A percentile compares a stretch with the other conserved stretches of the same genome.
Evolutionary conservation across 2,888 invertebrate genomes (phyloP).

Genomic region (Sarcophaga caerulescens): DNA sequence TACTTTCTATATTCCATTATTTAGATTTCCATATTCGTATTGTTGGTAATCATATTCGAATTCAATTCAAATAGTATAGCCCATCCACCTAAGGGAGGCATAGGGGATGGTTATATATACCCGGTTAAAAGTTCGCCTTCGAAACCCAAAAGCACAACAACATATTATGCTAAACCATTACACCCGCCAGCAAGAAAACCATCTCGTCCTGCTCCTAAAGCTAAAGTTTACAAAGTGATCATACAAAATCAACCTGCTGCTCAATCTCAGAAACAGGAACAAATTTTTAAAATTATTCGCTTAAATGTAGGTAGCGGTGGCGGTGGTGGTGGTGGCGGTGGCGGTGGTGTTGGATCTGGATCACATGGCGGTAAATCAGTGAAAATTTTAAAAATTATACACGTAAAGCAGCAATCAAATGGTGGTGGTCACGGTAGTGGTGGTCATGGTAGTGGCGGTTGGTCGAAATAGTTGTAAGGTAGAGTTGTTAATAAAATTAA

Average conservation of each 20-base stretch:
- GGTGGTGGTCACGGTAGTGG: constrained; percentile 4
- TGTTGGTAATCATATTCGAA: constrained; percentile 4
- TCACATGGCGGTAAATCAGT: constrained; percentile 39
- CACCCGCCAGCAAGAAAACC: constrained; percentile 27
- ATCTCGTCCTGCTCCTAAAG: background rate
- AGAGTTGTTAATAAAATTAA: background rate
- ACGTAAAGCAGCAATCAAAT: constrained; percentile 19
- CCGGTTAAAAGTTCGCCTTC: constrained; percentile 28
- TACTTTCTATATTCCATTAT: background rate
- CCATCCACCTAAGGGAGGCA: constrained; percentile 55
- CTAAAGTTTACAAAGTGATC: constrained; percentile 48
- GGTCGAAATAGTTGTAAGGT: constrained; percentile 16
- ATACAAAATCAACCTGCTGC: constrained; percentile 39
- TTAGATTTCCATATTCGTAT: constrained; percentile 22
- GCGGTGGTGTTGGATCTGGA: background rate
- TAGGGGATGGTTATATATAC: constrained; percentile 66
- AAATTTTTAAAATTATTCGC: constrained; percentile 71
- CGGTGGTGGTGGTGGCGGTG: constrained; percentile 5
- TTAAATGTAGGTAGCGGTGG: constrained; percentile 8
- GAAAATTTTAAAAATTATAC: constrained; percentile 50
- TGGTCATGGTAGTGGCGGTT: background rate
- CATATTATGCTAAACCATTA: constrained; percentile 59
- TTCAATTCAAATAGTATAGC: background rate
- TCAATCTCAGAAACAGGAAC: constrained; percentile 61
- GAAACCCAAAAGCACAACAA: constrained; percentile 40